Percentiles rank a stretch among this genome's conserved stretches.
Conservation (phyloP, 1,140 invertebrate genomes). For the Apolygus lucorum region DNA sequence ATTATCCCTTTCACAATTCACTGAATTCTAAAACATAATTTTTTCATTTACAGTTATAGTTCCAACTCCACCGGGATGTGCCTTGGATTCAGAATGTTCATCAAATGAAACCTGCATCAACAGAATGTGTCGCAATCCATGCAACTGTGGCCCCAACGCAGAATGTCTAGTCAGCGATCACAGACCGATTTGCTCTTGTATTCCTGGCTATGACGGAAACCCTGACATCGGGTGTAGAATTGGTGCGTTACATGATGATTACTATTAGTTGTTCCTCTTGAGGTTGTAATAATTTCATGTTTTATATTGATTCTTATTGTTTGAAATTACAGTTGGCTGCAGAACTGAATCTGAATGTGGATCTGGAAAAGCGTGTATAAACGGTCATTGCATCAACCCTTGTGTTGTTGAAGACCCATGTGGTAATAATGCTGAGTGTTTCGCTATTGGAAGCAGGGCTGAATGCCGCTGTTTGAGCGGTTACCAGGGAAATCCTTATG, state of each 20-base stretch:
- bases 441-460: constrained; percentile 59
- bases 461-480: constrained; percentile 71
- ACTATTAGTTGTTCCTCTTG: background rate
- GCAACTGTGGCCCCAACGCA: constrained; percentile 76
- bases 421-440: constrained; percentile 74
- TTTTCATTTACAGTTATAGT: constrained; percentile 47
- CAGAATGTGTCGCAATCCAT: constrained; percentile 73
- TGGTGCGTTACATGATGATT: constrained; percentile 30
- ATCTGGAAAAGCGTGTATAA: constrained; percentile 67
- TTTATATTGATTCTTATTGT: constrained; percentile 19
- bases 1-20: background rate
- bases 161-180: constrained; percentile 74
- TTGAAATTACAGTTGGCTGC: constrained; percentile 52
- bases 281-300: background rate
- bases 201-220: constrained; percentile 72
- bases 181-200: constrained; percentile 74
- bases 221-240: constrained; percentile 67
- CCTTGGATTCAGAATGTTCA: constrained; percentile 65
- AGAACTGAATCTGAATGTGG: constrained; percentile 68
- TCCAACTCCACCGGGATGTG: constrained; percentile 60
- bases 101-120: constrained; percentile 73
- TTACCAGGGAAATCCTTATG: constrained; percentile 68
- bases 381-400: constrained; percentile 74
- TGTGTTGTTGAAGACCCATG: constrained; percentile 71
- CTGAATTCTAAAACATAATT: background rate